Conservation (phyloP, 2,113 vertebrate species). For the Chlorodrepanis virens region DNA sequence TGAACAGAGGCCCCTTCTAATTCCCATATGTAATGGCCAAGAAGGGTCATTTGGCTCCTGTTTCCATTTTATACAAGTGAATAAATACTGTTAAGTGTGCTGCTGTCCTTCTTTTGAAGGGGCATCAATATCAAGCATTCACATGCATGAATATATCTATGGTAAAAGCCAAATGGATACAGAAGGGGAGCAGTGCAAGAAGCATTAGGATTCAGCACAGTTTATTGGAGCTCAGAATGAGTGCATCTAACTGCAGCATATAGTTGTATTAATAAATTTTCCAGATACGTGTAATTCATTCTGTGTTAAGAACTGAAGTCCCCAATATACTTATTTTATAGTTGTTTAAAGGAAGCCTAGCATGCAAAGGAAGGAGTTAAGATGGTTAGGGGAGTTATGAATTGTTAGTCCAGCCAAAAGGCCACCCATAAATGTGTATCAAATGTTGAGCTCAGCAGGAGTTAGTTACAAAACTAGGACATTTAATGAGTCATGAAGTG, state of each 20-base stretch:
- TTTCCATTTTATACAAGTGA: not conserved
- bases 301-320: not conserved
- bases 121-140: not conserved
- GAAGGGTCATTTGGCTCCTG: not conserved
- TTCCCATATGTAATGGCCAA: not conserved
- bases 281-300: not conserved
- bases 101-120: not conserved
- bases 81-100: not conserved
- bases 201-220: not conserved
- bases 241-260: not conserved
- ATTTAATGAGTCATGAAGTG: slow-evolving; percentile 50
- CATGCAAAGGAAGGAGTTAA: slow-evolving; percentile 12
- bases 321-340: not conserved
- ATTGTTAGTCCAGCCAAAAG: slow-evolving; percentile 18
- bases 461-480: slow-evolving; percentile 49
- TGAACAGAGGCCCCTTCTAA: not conserved
- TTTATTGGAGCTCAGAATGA: not conserved
- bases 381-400: slow-evolving; percentile 12
- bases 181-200: not conserved
- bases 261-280: not conserved
- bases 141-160: not conserved
- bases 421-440: slow-evolving; percentile 51
- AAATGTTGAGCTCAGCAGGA: slow-evolving; percentile 61
- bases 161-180: not conserved
- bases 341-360: not conserved